Conservation (phyloP, 1,140 invertebrate genomes). For the Drosophila oshimai region DNA sequence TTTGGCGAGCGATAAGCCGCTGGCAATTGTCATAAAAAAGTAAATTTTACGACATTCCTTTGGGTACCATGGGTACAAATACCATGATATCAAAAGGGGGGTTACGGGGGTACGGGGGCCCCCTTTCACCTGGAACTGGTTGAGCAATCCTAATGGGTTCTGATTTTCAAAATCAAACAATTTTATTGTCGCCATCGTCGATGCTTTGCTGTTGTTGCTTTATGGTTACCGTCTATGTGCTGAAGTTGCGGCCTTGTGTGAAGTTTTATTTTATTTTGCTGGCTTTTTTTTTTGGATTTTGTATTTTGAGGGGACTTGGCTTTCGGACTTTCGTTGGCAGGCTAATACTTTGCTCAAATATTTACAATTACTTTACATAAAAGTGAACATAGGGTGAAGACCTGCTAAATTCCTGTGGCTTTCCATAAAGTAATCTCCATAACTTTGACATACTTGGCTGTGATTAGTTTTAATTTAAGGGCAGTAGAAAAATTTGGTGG, state of each 20-base stretch:
- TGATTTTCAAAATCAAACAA: slow-evolving; percentile 74
- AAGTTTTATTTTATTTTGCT: slow-evolving; percentile 13
- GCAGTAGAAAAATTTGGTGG: no score
- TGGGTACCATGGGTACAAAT: slow-evolving; percentile 4
- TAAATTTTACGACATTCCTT: slow-evolving; percentile 16
- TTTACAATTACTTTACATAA: slow-evolving; percentile 75
- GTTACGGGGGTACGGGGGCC: neutral
- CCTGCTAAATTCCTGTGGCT: neutral
- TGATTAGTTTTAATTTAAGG: no score
- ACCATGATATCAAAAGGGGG: neutral
- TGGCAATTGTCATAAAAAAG: slow-evolving; percentile 26
- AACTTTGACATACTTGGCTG: no score
- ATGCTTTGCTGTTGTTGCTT: slow-evolving; percentile 21
- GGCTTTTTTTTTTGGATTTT: neutral
- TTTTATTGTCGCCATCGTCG: slow-evolving; percentile 61
- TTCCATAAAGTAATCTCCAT: no score
- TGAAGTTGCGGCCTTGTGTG: slow-evolving; percentile 43
- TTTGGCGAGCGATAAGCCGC: slow-evolving; percentile 24
- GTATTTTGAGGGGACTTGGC: neutral
- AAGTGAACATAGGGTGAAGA: slow-evolving; percentile 22
- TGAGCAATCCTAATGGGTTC: slow-evolving; percentile 66
- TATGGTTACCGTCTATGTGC: slow-evolving; percentile 52
- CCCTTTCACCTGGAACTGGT: neutral
- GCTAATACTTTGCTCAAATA: slow-evolving; percentile 56
- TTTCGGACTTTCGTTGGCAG: neutral